A percentile compares a stretch with the other conserved stretches of the same genome.
Evolutionary conservation across 2,888 invertebrate genomes (phyloP).

Genomic region (Aporophyla lueneburgensis): DNA sequence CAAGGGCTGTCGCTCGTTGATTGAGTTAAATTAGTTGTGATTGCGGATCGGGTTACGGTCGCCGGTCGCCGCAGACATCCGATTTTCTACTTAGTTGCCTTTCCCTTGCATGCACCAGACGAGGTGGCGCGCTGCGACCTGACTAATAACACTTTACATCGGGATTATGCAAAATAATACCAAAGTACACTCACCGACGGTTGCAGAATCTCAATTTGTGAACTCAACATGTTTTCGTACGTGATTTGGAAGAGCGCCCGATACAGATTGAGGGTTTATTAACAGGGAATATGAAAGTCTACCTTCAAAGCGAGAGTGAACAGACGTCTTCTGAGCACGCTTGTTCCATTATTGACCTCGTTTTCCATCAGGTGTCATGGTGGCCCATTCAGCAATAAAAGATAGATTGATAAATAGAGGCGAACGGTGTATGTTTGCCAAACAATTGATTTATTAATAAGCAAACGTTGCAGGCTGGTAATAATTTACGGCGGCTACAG

Average conservation of each 20-base stretch:
- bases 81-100: slow-evolving; percentile 72
- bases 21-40: slow-evolving; percentile 85
- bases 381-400: too few relatives aligned
- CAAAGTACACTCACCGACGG: slow-evolving; percentile 42
- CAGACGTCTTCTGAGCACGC: too few relatives aligned
- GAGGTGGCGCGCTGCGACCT: slow-evolving; percentile 64
- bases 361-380: too few relatives aligned
- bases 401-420: slow-evolving; percentile 17
- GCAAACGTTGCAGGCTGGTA: slow-evolving; percentile 41
- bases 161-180: slow-evolving; percentile 60
- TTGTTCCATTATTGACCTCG: too few relatives aligned
- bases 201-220: slow-evolving; percentile 58
- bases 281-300: slow-evolving; percentile 30
- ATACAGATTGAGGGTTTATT: slow-evolving; percentile 48
- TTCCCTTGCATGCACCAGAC: slow-evolving; percentile 69
- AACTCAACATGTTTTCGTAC: slow-evolving; percentile 58
- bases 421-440: slow-evolving; percentile 25
- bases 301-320: too few relatives aligned
- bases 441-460: slow-evolving; percentile 57
- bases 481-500: slow-evolving; percentile 48
- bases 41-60: slow-evolving; percentile 81
- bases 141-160: slow-evolving; percentile 58
- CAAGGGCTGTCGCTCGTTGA: slow-evolving; percentile 73
- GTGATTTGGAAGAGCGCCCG: slow-evolving; percentile 56
- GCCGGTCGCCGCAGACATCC: slow-evolving; percentile 69